phyloP scores from a whole-genome alignment of 1,140 invertebrate species.

The Ceratina japonica region DNA sequence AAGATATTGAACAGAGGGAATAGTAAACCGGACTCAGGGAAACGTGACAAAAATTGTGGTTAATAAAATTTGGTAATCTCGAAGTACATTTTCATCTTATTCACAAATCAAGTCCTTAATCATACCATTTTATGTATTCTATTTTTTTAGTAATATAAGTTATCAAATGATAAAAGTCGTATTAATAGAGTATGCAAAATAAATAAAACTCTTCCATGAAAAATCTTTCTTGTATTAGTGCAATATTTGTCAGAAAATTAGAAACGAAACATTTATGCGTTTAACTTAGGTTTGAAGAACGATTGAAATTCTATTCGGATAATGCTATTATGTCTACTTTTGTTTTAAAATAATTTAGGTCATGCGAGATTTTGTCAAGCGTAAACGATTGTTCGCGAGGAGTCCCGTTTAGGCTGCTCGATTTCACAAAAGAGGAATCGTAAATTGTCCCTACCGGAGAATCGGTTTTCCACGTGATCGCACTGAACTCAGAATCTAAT shows the following conservation, averaged over 20 bases:
- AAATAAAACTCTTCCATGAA: no score
- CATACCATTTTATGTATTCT: no score
- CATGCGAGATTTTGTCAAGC: neutral
- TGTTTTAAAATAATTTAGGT: neutral
- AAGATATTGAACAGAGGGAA: neutral
- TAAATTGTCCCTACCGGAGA: constrained; percentile 47
- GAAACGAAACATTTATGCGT: no score
- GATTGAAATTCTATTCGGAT: neutral
- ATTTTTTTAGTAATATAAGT: no score
- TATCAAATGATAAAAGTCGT: no score
- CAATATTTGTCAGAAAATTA: no score
- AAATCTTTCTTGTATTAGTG: no score
- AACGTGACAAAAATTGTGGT: no score
- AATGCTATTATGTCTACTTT: neutral
- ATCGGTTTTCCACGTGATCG: constrained; percentile 47
- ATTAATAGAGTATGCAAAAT: no score
- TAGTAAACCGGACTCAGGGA: neutral
- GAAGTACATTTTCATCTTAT: no score
- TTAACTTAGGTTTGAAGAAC: neutral
- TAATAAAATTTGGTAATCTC: no score
- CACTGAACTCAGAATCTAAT: constrained; percentile 26
- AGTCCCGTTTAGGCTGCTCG: constrained; percentile 31
- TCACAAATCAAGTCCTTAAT: no score
- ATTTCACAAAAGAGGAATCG: constrained; percentile 38
- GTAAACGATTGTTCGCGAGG: constrained; percentile 15